Conservation (phyloP, 2,888 invertebrate genomes). For the Bugula neritina region DNA sequence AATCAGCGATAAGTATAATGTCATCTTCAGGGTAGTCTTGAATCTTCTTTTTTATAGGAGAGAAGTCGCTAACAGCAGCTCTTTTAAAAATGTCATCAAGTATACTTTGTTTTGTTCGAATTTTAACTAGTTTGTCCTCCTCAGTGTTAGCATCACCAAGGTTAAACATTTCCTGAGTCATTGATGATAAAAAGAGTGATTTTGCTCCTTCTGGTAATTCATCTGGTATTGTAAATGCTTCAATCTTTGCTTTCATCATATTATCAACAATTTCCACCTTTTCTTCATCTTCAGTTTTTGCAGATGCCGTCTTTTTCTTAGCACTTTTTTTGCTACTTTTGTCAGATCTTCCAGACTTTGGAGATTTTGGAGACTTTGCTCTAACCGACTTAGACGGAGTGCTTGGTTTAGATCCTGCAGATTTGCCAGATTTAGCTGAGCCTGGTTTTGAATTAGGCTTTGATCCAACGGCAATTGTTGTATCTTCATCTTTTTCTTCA, state of each 20-base stretch:
- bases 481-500: constrained; percentile 24
- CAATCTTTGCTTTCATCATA: constrained; percentile 15
- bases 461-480: constrained; percentile 3
- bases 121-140: constrained; percentile 44
- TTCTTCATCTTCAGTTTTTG: constrained; percentile 21
- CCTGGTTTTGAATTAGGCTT: constrained; percentile 31
- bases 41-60: constrained; percentile 47
- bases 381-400: constrained; percentile 31
- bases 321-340: constrained; percentile 26
- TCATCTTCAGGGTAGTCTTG: constrained; percentile 51
- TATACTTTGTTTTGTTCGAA: constrained; percentile 48
- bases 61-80: constrained; percentile 52
- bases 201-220: constrained; percentile 46
- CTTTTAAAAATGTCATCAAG: constrained; percentile 47
- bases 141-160: constrained; percentile 48
- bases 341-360: constrained; percentile 27
- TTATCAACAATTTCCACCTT: not conserved
- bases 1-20: constrained; percentile 50
- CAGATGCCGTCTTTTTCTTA: constrained; percentile 12
- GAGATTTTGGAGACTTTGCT: constrained; percentile 28
- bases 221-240: constrained; percentile 29
- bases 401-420: constrained; percentile 26
- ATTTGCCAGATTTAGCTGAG: constrained; percentile 29
- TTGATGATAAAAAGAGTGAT: constrained; percentile 49
- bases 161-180: constrained; percentile 50